These are phyloP conservation scores for Myotis yumanensis DNA, from an alignment of 2,113 vertebrate genomes.

Conservation along the genomic window DNA sequence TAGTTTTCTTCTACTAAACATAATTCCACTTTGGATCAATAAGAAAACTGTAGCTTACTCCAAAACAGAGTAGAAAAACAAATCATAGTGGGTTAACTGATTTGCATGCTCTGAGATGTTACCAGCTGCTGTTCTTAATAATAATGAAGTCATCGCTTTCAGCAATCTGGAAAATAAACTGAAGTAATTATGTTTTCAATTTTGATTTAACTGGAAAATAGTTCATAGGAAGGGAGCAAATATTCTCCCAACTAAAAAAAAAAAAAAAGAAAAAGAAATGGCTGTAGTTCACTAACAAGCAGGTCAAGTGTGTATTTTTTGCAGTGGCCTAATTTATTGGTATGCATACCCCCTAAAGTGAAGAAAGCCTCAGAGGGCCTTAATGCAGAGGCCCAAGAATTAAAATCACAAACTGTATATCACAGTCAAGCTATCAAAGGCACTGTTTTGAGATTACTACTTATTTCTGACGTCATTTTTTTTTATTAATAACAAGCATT, in stretches of 20 bases:
- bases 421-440: not conserved
- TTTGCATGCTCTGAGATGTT: constrained; percentile 38
- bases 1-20: not conserved
- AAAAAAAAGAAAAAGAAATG: constrained; percentile 44
- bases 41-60: not conserved
- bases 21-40: not conserved
- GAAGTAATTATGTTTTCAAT: constrained; percentile 66
- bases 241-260: constrained; percentile 5
- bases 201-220: constrained; percentile 64
- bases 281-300: constrained; percentile 34
- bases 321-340: constrained; percentile 45
- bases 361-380: not conserved
- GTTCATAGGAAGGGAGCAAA: not conserved
- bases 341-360: constrained; percentile 14
- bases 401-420: not conserved
- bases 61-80: constrained; percentile 16
- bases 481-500: not conserved
- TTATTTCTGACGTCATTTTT: constrained; percentile 25
- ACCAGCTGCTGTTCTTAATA: constrained; percentile 68
- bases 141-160: constrained; percentile 70
- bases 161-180: constrained; percentile 69
- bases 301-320: constrained; percentile 58
- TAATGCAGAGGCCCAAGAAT: not conserved
- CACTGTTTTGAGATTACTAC: not conserved
- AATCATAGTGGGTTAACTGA: not conserved